These are phyloP conservation scores for Helogale parvula DNA, from an alignment of 2,113 vertebrate species.

Conservation along the genomic window DNA sequence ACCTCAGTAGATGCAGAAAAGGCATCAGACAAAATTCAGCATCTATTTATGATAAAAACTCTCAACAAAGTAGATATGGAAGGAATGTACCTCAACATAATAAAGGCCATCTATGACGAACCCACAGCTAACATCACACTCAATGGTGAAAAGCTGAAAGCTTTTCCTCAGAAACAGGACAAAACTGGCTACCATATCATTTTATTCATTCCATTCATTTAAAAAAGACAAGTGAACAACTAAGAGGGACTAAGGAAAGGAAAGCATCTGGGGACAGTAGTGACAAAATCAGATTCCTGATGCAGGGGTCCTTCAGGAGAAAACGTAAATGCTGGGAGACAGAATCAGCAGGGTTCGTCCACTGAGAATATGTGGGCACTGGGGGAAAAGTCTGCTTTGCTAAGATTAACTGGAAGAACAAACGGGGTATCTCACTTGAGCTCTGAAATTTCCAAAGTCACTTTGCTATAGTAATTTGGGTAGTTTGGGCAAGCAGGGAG, in stretches of 20 bases:
- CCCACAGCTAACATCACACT: not conserved
- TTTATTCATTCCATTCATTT: not conserved
- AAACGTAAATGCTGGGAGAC: not conserved
- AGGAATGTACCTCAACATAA: not conserved
- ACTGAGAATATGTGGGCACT: accelerated
- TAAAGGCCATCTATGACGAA: not conserved
- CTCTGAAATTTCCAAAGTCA: not conserved
- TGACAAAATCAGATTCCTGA: not conserved
- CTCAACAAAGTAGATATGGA: not conserved
- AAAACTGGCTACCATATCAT: not conserved
- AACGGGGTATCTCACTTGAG: no score
- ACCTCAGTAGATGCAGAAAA: not conserved
- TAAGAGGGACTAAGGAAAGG: not conserved
- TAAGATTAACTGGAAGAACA: not conserved
- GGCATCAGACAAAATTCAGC: not conserved
- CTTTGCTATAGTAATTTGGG: not conserved
- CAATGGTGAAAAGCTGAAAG: not conserved
- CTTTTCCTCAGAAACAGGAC: not conserved
- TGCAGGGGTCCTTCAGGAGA: not conserved
- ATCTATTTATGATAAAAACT: not conserved
- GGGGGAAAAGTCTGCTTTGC: not conserved
- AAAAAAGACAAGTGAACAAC: not conserved
- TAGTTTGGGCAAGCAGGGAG: not conserved
- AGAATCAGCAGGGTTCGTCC: not conserved
- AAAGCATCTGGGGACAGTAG: not conserved